Base-by-base conservation (phyloP, 2,113 vertebrate species). In the Dendropsophus ebraccatus region DNA sequence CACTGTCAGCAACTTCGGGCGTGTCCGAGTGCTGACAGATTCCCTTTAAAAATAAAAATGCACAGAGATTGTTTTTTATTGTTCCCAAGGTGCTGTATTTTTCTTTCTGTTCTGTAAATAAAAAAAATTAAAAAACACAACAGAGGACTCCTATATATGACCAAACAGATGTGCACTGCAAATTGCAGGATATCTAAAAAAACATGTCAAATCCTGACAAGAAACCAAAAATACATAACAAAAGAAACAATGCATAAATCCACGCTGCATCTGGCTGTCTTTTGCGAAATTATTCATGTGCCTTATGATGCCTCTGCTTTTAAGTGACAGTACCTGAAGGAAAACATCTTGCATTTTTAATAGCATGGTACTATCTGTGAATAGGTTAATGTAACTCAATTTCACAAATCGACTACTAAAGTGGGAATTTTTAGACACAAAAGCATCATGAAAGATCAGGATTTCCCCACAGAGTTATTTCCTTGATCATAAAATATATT, bases 401-500 rank as follows among this genome's bases (percentile, higher is more conserved):
- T 74, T 83, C 69, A 56, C 25, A 74, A n/a, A 58, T 13, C 21
- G 50, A 30, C 70, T 74, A 47, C 69, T 75, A 56, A 58, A 83
- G 32, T 21, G 10, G 70, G 19, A 60, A 25, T 79, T 4, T 83
- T 60, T 45, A 58, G 77, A 58, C 81, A 41, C 30, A 72, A 82
- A 82, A 23, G 72, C 60, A 65, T n/a, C 56, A 50, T 62, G 45
- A 65, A 84, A 77, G 83, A 65, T 49, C 1, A 5, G 54, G 13
- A 77, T 76, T 76, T 84, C 83, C 83, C 73, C 19, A 49, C 25
- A 84, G 73, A 49, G 54, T 50, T 77, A 77, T 84, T 84, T 62
- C 41, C 41, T 32, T 67, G 73, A 84, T 35, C 73, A 77, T 84
- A 50, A 76, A 84, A 84, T 84, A 67, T 45, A 84, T 65, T 60